Evolutionary conservation across 1,140 invertebrate species (phyloP), one percentile per base, ranked within the genome.

Genomic region (Meteorus sp.): DNA sequence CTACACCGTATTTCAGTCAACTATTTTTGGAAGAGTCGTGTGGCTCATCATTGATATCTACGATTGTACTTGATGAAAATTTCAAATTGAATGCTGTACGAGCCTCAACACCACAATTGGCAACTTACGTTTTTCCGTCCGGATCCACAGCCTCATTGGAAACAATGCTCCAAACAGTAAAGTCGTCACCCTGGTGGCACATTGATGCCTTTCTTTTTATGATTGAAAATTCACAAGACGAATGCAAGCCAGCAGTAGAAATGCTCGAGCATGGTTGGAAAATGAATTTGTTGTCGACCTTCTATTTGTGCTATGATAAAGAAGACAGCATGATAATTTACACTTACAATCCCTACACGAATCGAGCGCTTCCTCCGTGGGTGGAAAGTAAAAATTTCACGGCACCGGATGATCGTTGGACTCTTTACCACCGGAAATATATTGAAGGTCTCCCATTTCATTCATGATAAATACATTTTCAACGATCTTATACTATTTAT

Each of bases 381-480:
- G 1, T 6, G 3, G 1, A 44, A 19, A 2, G 7, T 1, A 1
- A 19, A 0, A 25, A 19, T 8, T 20, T 44, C 13, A 15, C 2
- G 1, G 22, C 5, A 44, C 7, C 20, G 2, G 13, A 39, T 15
- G 13, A 11, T 39, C 35, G 35, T 39, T 44, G 41, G 41, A 44
- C 41, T 9, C 17, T 44, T 15, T 44, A 44, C 17, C 8, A 44
- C 3, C 41, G 64, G 64, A 45, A 27, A 55, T 52, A 69, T 13
- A 4, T 15, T 4, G 4, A 8, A 39, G 35, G 35, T 39, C 8
- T 33, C 6, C 8, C 8, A 7, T 39, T 39, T 39, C 4, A n/a
- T 4, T 15, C 15, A 15, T 11, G 15, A n/a, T 39, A 33, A 33
- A 33, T 33, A 33, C 8, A 39, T 5, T 11, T 39, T 4, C 11